Evolutionary conservation across 2,113 vertebrate species (phyloP).

Genomic region (Triplophysa tibetana): DNA sequence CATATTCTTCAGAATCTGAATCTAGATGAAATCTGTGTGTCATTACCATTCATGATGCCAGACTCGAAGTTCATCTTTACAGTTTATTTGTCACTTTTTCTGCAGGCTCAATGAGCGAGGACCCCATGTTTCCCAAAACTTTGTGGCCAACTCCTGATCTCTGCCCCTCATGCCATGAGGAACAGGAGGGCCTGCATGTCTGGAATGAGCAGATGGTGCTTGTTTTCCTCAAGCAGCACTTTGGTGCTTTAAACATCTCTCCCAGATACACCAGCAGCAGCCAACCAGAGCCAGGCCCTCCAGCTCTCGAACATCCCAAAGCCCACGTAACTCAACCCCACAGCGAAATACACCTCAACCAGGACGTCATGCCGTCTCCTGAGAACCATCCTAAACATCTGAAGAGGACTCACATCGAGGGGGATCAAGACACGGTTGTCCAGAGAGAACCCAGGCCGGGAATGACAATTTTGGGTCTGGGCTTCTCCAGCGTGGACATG

Average conservation of each 20-base stretch:
- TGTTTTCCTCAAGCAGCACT: slow-evolving; percentile 82
- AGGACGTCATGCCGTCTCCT: slow-evolving; percentile 32
- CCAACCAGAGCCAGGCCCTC: slow-evolving; percentile 32
- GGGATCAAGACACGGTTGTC: background rate
- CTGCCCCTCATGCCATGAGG: slow-evolving; percentile 87
- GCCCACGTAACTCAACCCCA: slow-evolving; percentile 5
- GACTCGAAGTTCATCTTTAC: background rate
- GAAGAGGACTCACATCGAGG: background rate
- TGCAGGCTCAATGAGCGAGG: slow-evolving; percentile 85
- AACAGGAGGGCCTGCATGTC: slow-evolving; percentile 78
- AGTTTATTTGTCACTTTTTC: background rate
- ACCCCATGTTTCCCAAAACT: slow-evolving; percentile 87
- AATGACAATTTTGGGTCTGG: slow-evolving; percentile 75
- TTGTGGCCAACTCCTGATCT: slow-evolving; percentile 88
- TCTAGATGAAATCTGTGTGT: no score
- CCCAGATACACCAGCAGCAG: slow-evolving; percentile 64
- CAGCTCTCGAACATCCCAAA: slow-evolving; percentile 4
- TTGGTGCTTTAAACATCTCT: slow-evolving; percentile 74
- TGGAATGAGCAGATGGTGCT: slow-evolving; percentile 86
- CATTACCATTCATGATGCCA: no score
- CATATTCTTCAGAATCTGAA: no score
- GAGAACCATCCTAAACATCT: slow-evolving; percentile 6
- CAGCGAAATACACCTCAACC: background rate
- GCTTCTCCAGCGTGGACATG: slow-evolving; percentile 94
- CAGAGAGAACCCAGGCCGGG: slow-evolving; percentile 61